Conservation (phyloP, 2,797 vertebrate genomes). For the Sphenopsis melanotis region DNA sequence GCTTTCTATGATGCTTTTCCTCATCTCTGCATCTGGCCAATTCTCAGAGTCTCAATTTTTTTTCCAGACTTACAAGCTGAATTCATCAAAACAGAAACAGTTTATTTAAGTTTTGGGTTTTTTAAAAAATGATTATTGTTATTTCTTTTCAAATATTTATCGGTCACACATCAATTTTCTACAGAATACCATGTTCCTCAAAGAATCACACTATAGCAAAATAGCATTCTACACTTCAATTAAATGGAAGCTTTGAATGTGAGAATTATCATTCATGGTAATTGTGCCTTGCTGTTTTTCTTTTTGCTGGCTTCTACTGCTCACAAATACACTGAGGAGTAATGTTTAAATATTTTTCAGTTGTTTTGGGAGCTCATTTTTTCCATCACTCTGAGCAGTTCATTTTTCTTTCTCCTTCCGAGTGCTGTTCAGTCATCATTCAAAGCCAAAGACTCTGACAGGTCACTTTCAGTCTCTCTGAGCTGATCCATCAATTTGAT, state of each 20-base stretch:
- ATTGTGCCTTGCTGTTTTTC: neutral
- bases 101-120: neutral
- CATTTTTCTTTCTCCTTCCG: neutral
- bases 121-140: neutral
- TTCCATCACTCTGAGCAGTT: neutral
- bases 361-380: slow-evolving; percentile 8
- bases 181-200: neutral
- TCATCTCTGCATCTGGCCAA: neutral
- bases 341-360: neutral
- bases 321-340: neutral
- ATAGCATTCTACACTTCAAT: neutral
- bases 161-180: neutral
- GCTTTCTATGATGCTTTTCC: neutral
- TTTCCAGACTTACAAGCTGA: neutral
- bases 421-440: neutral
- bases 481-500: neutral
- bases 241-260: neutral
- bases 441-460: neutral
- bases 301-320: slow-evolving; percentile 5
- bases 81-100: neutral
- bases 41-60: neutral
- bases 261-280: neutral
- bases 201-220: neutral
- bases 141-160: neutral
- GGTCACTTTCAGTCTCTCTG: neutral